phyloP scores from a whole-genome alignment of 2,113 vertebrate species.

The Illadopsis cleaveri region DNA sequence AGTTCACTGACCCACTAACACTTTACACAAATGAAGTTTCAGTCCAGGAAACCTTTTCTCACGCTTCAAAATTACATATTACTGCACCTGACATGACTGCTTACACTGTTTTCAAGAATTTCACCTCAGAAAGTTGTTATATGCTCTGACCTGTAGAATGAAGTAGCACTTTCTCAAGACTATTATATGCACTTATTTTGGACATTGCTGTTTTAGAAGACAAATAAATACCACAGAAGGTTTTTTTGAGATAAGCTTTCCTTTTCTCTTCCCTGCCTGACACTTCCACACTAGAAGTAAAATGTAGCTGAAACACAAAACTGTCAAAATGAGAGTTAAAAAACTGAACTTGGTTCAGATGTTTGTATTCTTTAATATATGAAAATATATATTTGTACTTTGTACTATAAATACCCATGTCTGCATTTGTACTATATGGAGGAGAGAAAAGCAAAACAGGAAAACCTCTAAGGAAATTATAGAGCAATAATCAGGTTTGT shows the following conservation, averaged over 20 bases:
- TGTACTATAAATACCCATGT: neutral
- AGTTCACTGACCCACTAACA: neutral
- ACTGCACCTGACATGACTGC: neutral
- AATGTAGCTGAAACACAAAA: neutral
- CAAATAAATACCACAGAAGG: conserved; percentile 26
- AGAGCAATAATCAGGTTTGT: neutral
- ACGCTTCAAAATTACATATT: neutral
- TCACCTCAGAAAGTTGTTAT: neutral
- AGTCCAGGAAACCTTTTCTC: neutral
- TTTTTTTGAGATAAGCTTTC: conserved; percentile 42
- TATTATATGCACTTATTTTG: neutral
- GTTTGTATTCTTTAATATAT: neutral
- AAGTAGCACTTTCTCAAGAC: conserved; percentile 1
- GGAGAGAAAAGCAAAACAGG: neutral
- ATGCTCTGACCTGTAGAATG: neutral
- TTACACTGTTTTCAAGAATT: neutral
- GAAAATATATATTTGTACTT: neutral
- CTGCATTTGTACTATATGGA: neutral
- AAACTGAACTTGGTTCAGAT: neutral
- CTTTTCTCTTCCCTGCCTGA: neutral
- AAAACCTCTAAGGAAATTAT: neutral
- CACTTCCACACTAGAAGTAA: neutral
- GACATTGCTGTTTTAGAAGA: neutral
- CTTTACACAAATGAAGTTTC: neutral
- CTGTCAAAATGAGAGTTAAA: neutral